Evolutionary conservation across 2,888 invertebrate species (phyloP).

Genomic region (Ectropis crepuscularia): DNA sequence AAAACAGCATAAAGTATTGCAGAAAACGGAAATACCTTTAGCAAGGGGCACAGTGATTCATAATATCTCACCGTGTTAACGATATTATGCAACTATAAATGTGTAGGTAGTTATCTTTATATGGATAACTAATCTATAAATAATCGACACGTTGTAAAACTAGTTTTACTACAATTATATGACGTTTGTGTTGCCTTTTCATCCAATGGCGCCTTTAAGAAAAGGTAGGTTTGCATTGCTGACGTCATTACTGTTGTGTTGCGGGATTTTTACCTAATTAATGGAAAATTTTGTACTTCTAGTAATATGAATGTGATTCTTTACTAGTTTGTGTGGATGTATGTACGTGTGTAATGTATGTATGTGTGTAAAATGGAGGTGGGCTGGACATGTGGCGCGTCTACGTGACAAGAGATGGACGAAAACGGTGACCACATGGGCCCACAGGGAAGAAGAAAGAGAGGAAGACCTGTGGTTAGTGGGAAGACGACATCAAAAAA

Average conservation of each 20-base stretch:
- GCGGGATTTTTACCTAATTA: conserved; percentile 27
- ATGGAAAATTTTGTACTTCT: conserved; percentile 23
- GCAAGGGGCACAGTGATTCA: conserved; percentile 27
- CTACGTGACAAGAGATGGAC: no score
- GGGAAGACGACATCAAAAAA: no score
- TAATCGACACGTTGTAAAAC: conserved; percentile 36
- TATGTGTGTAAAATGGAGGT: no score
- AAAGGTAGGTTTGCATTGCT: conserved; percentile 44
- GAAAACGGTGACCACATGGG: no score
- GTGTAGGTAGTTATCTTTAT: conserved; percentile 31
- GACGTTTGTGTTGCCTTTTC: conserved; percentile 25
- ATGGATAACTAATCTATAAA: conserved; percentile 34
- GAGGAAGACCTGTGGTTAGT: no score
- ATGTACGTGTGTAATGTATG: no score
- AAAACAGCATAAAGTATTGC: conserved; percentile 1
- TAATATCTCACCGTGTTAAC: conserved; percentile 30
- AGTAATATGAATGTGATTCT: conserved; percentile 1
- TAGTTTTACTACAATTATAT: conserved; percentile 36
- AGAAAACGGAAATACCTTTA: conserved; percentile 19
- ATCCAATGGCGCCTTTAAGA: conserved; percentile 33
- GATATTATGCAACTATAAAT: conserved; percentile 26
- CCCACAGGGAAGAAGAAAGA: no score
- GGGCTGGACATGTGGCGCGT: no score
- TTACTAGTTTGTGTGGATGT: no score
- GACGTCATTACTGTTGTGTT: conserved; percentile 34